Base-by-base conservation (phyloP, 1,140 invertebrate species). In the Penaeus chinensis region DNA sequence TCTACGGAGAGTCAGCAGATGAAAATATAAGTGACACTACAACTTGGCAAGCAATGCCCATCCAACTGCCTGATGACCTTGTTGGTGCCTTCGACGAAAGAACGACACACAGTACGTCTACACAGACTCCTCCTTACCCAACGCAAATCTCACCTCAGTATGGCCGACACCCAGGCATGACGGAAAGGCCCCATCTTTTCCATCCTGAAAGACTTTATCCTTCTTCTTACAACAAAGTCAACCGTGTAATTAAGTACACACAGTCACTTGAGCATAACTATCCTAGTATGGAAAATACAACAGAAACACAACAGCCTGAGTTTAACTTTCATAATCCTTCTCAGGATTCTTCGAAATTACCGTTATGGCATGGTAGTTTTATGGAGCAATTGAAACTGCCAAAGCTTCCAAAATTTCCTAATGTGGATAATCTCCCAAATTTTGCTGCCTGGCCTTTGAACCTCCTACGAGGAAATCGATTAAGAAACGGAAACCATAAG, bases 21-120 rank as follows among this genome's bases (percentile, higher is more conserved):
- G 80, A 63, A 5, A 13, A 63, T n/a, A 37, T 32, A 1, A 87
- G 16, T n/a, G 71, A 82, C 37, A 37, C 80, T 2, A 47, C 27
- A 11, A 77, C 79, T n/a, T 87, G 86, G 86, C 60, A 87, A 42
- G 47, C 82, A 8, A 27, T 87, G 37, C 86, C 86, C 13, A 87
- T 87, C 47, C 86, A 87, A 47, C 65, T 87, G 16, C 86, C 86
- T 0, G 80, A 87, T 24, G 86, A 87, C 60, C 62, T 87, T 8
- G 86, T 87, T 13, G 60, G 86, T 8, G 54, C 71, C 27, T 24
- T 69, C 13, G 78, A 42, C n/a, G 4, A 66, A 10, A 47, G 42
- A 37, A 65, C 61, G 22, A 74, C 16, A 22, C 16, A 27, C 20
- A 24, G 20, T 19, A 87, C 85, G 5, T 83, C 32, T 66, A 20